These are phyloP conservation scores for Gobiocypris rarus DNA, from an alignment of 2,113 vertebrate genomes.

Conservation along the genomic window DNA sequence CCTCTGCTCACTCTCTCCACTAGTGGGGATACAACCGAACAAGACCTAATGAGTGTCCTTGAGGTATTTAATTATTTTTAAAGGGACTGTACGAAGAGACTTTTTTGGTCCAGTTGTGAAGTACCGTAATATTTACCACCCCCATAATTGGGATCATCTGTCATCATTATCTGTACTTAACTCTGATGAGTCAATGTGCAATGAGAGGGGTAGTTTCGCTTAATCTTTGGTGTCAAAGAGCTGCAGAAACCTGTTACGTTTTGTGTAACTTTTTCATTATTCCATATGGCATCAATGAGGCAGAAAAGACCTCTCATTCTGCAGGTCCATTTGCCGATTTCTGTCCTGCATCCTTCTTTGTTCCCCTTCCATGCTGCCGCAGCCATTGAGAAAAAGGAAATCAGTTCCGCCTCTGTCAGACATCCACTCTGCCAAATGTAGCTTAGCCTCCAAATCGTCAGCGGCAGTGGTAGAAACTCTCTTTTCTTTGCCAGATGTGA, in stretches of 20 bases:
- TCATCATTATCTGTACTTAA: constrained; percentile 49
- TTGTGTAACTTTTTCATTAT: constrained; percentile 47
- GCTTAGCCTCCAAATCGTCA: not conserved
- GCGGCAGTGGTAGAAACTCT: not conserved
- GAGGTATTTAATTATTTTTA: constrained; percentile 44
- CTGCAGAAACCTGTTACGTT: constrained; percentile 38
- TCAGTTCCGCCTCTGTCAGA: constrained; percentile 36
- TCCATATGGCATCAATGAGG: constrained; percentile 55
- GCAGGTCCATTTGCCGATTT: constrained; percentile 46
- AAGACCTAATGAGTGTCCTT: constrained; percentile 28
- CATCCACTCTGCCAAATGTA: constrained; percentile 26
- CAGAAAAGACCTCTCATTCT: constrained; percentile 49
- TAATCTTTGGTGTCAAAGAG: constrained; percentile 47
- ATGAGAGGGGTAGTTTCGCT: constrained; percentile 44
- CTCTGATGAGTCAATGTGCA: constrained; percentile 47
- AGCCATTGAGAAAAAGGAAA: constrained; percentile 30
- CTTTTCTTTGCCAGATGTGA: constrained; percentile 32
- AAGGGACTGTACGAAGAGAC: not conserved
- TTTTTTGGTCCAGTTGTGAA: not conserved
- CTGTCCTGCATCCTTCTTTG: constrained; percentile 33
- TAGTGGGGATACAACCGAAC: not conserved
- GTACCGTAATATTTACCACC: constrained; percentile 49
- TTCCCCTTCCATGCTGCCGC: not conserved
- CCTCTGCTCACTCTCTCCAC: not conserved
- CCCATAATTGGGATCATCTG: constrained; percentile 51